These are phyloP conservation scores for Amphipyra berbera DNA, from an alignment of 2,888 invertebrate species.

Conservation along the genomic window DNA sequence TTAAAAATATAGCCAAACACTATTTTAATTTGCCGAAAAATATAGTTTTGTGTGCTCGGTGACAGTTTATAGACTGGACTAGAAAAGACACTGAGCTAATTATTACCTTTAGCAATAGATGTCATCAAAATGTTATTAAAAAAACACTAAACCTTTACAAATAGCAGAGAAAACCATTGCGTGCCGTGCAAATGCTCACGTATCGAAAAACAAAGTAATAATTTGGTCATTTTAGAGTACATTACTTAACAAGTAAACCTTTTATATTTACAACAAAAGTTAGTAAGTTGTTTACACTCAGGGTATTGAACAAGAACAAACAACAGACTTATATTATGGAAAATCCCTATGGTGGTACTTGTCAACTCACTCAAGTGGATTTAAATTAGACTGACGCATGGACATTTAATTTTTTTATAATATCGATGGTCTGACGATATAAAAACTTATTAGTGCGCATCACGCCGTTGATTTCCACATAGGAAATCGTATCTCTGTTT, in stretches of 20 bases:
- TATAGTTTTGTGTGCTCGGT: conserved; percentile 8
- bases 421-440: background rate
- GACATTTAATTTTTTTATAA: background rate
- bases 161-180: conserved; percentile 5
- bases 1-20: too few species aligned
- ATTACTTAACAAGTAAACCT: background rate
- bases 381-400: conserved; percentile 8
- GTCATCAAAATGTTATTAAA: background rate
- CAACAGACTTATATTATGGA: background rate
- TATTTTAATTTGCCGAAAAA: conserved; percentile 8
- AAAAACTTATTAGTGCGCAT: background rate
- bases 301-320: too few species aligned
- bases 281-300: too few species aligned
- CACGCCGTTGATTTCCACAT: background rate
- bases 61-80: conserved; percentile 1
- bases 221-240: background rate
- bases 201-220: background rate
- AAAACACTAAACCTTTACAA: background rate
- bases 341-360: conserved; percentile 6
- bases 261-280: background rate
- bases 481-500: background rate
- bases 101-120: background rate
- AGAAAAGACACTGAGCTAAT: background rate
- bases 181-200: background rate
- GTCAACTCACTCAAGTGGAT: conserved; percentile 6